These are phyloP conservation scores for Strigops habroptila DNA, from an alignment of 2,113 vertebrate genomes.

Conservation along the genomic window DNA sequence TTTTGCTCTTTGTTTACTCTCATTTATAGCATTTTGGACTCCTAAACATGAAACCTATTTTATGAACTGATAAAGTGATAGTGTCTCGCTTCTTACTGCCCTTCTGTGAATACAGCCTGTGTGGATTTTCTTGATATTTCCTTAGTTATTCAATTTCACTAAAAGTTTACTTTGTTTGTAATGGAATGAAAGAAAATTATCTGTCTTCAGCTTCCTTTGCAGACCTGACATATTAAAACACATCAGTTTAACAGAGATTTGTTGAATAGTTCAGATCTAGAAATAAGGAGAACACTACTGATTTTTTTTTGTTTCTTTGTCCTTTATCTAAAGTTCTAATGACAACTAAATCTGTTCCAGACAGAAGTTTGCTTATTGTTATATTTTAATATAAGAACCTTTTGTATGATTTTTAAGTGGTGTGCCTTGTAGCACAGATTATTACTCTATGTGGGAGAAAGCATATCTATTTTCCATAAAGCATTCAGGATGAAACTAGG, in stretches of 20 bases:
- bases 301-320: neutral
- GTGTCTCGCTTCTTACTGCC: neutral
- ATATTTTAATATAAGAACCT: neutral
- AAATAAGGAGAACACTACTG: neutral
- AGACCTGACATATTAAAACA: neutral
- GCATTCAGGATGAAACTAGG: neutral
- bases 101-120: neutral
- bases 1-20: neutral
- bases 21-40: neutral
- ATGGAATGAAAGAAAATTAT: neutral
- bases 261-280: neutral
- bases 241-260: neutral
- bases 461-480: neutral
- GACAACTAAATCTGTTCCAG: neutral
- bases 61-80: neutral
- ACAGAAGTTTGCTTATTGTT: neutral
- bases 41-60: conserved; percentile 16
- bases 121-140: neutral
- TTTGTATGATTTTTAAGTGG: neutral
- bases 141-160: neutral
- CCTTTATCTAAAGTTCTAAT: neutral
- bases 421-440: neutral
- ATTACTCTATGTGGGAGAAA: neutral
- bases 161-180: neutral
- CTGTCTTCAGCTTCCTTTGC: neutral